phyloP scores from a whole-genome alignment of 1,140 invertebrate species.

The Belonocnema kinseyi region DNA sequence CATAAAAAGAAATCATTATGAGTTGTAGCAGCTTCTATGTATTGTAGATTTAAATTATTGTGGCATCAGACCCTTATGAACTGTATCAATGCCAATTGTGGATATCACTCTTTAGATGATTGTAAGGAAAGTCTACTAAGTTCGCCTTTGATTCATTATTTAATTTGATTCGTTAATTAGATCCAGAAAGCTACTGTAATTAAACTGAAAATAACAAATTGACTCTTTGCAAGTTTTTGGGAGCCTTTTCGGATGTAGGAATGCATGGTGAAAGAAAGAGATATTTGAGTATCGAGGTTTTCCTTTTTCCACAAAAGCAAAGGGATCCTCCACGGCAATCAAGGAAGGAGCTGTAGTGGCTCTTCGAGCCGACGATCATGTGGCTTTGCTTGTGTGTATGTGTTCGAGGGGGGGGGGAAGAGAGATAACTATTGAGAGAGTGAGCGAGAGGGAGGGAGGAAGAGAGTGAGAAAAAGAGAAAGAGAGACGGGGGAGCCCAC shows the following conservation, averaged over 20 bases:
- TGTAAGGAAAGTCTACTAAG: too few species aligned
- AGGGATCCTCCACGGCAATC: constrained; percentile 17
- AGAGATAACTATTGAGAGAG: constrained; percentile 33
- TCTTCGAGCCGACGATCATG: constrained; percentile 18
- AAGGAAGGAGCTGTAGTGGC: constrained; percentile 30
- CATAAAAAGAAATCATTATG: too few species aligned
- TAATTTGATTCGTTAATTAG: too few species aligned
- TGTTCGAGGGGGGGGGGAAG: constrained; percentile 31
- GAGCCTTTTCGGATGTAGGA: not conserved
- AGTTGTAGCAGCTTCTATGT: too few species aligned
- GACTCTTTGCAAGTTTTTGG: too few species aligned
- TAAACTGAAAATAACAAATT: too few species aligned
- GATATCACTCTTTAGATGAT: too few species aligned
- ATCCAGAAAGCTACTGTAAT: too few species aligned
- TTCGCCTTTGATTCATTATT: too few species aligned
- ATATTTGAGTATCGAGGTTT: constrained; percentile 30
- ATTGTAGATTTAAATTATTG: too few species aligned
- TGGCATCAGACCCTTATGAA: too few species aligned
- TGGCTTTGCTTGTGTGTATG: not conserved
- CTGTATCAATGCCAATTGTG: too few species aligned
- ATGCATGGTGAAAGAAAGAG: constrained; percentile 20
- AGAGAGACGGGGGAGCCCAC: constrained; percentile 49
- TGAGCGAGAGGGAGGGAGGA: constrained; percentile 52
- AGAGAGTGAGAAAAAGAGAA: constrained; percentile 49
- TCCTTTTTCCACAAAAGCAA: constrained; percentile 28